Base-by-base conservation (phyloP, 2,797 vertebrate species). In the Emydoidea blandingii region DNA sequence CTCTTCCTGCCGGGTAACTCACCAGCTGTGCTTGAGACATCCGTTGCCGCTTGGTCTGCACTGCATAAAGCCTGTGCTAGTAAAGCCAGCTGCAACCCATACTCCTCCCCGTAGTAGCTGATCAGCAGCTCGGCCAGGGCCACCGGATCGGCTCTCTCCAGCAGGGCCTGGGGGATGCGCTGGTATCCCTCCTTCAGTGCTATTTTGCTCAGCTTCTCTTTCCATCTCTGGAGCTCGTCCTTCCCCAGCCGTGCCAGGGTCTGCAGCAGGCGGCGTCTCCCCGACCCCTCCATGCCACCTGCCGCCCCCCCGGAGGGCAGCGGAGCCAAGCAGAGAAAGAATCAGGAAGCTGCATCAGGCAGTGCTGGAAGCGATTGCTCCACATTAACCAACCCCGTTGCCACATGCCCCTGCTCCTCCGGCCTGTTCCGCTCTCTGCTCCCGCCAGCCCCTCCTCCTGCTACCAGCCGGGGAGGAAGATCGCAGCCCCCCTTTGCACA, bases 391-490 rank as follows among this genome's bases (percentile, higher is more conserved):
- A 23, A 72, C n/a, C n/a, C n/a, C n/a, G 1, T 65, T 68, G 65
- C 65, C 18, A 68, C 65, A 68, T 6, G 16, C 5, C 19, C 21
- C 34, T 16, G 2, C n/a, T 72, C n/a, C 65, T 37, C n/a, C 19
- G 10, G n/a, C 65, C 65, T 41, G 65, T 72, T 72, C 65, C 9
- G 19, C n/a, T n/a, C 34, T 62, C 31, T 18, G 62, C n/a, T 68
- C 8, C n/a, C n/a, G 9, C 65, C n/a, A 11, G 9, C n/a, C 8
- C 65, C 62, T 68, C n/a, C 65, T 37, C n/a, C 65, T 9, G 8
- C 18, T 9, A 21, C 18, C 10, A 37, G 29, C n/a, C 11, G 3
- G n/a, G n/a, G 19, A 6, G n/a, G 18, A 10, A 5, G n/a, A 6
- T 41, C 19, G 4, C 65, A 41, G n/a, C n/a, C n/a, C 15, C 15